phyloP scores from a whole-genome alignment of 2,797 vertebrate species.

The Ceyx erithaca region DNA sequence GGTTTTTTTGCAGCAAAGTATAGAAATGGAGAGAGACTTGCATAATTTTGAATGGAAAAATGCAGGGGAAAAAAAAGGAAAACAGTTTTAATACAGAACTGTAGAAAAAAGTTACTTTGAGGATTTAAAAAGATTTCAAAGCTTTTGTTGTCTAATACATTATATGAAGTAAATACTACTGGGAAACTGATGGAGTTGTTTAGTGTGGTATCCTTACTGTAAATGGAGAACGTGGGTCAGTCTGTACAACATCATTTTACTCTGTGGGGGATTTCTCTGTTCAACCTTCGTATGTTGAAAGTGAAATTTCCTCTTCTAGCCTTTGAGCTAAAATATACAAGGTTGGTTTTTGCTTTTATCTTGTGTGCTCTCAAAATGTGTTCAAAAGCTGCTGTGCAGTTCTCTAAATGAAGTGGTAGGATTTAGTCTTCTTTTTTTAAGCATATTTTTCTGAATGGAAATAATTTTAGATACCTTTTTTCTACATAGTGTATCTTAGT shows the following conservation, averaged over 20 bases:
- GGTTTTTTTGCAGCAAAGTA: neutral
- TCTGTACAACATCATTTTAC: neutral
- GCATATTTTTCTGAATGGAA: neutral
- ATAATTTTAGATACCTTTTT: neutral
- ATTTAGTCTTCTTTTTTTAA: neutral
- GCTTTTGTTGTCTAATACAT: neutral
- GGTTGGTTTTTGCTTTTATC: neutral
- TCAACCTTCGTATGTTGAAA: neutral
- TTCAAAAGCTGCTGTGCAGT: neutral
- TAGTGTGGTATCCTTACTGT: neutral
- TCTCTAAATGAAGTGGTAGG: neutral
- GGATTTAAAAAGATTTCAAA: neutral
- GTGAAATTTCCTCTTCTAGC: neutral
- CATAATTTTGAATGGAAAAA: neutral
- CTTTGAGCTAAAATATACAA: neutral
- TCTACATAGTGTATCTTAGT: neutral
- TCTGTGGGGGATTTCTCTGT: neutral
- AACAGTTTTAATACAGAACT: neutral
- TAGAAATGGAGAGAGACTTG: neutral
- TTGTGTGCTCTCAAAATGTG: neutral
- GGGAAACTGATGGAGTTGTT: neutral
- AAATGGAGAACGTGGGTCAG: neutral
- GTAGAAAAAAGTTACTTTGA: neutral
- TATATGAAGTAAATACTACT: neutral
- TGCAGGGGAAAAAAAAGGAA: neutral